These are phyloP conservation scores for Eleginops maclovinus DNA, from an alignment of 2,113 vertebrate genomes.

Conservation along the genomic window DNA sequence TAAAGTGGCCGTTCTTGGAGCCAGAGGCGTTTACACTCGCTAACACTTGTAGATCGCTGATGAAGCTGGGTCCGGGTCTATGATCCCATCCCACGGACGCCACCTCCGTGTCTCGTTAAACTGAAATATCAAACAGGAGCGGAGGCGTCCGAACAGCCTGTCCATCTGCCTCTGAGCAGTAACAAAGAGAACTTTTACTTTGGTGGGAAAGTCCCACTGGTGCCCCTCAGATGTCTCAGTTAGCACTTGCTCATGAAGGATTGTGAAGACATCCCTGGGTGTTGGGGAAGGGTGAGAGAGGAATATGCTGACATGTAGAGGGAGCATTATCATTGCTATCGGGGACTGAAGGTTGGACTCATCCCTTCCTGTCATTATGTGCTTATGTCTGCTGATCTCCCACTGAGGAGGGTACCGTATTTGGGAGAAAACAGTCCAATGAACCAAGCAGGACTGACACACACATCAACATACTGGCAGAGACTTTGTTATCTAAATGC, in stretches of 20 bases:
- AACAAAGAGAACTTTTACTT: conserved; percentile 57
- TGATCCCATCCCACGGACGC: conserved; percentile 45
- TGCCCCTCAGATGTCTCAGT: conserved; percentile 57
- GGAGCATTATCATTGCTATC: conserved; percentile 25
- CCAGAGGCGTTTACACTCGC: conserved; percentile 32
- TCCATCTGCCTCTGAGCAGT: conserved; percentile 28
- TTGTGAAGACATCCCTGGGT: conserved; percentile 16
- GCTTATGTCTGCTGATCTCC: conserved; percentile 51
- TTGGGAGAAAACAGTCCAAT: conserved; percentile 34
- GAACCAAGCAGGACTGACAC: conserved; percentile 11
- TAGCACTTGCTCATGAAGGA: conserved; percentile 30
- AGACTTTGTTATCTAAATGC: conserved; percentile 2
- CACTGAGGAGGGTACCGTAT: conserved; percentile 14
- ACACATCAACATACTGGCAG: not conserved
- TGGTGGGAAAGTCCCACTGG: conserved; percentile 60
- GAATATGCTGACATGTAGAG: conserved; percentile 22
- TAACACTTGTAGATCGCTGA: conserved; percentile 38
- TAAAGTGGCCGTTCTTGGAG: conserved; percentile 23
- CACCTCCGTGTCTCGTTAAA: conserved; percentile 37
- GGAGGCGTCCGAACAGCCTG: conserved; percentile 42
- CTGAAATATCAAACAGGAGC: conserved; percentile 67
- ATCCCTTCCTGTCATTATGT: conserved; percentile 72
- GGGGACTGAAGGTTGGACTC: conserved; percentile 33
- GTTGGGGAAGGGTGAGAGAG: not conserved
- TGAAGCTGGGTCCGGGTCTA: conserved; percentile 27